Conservation (phyloP, 2,888 invertebrate species). For the Trachelus tabidus region DNA sequence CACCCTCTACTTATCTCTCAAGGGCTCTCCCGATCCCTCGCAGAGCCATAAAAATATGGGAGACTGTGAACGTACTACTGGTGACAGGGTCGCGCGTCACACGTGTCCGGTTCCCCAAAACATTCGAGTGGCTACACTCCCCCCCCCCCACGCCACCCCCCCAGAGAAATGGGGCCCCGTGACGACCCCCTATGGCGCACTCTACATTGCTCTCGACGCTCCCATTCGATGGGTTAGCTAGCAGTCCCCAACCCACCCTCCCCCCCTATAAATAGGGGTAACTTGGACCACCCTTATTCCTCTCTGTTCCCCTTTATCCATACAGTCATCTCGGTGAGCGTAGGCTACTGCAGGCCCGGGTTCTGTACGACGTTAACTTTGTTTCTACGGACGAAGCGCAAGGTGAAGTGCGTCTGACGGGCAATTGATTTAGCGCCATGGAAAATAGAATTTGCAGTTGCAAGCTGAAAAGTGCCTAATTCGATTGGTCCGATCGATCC, state of each 20-base stretch:
- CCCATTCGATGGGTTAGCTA: neutral
- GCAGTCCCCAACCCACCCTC: neutral
- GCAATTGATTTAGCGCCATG: conserved; percentile 30
- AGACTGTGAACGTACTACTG: neutral
- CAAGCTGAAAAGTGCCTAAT: conserved; percentile 12
- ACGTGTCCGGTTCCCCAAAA: neutral
- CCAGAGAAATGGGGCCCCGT: neutral
- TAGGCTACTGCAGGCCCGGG: neutral
- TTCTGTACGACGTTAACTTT: conserved; percentile 22
- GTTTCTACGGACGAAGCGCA: conserved; percentile 22
- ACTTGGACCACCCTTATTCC: neutral
- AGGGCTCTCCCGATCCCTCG: neutral
- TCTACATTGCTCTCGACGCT: neutral
- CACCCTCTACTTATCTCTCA: neutral
- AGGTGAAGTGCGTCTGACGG: neutral
- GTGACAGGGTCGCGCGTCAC: neutral
- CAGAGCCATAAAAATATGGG: neutral
- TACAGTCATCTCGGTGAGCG: neutral
- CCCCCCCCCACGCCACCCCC: neutral
- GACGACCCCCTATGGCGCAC: neutral
- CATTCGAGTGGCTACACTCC: neutral
- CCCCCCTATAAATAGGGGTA: neutral
- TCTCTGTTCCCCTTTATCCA: neutral
- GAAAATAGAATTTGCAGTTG: conserved; percentile 29
- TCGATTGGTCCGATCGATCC: neutral